Evolutionary conservation across 2,888 invertebrate species (phyloP).

Genomic region (Nemurella pictetii): DNA sequence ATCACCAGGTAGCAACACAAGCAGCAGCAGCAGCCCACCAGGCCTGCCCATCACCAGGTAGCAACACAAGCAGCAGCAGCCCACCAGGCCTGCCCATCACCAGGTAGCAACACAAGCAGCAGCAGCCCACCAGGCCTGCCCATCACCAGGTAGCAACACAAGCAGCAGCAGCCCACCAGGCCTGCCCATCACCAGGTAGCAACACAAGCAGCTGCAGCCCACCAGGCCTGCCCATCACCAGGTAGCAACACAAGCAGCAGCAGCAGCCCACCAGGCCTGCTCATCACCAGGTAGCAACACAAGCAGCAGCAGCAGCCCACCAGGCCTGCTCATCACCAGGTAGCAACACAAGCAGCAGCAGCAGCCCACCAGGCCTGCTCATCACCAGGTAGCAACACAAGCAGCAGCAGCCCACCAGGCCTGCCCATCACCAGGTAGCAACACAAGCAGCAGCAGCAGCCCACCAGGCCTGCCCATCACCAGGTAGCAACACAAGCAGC

Average conservation of each 20-base stretch:
- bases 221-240: constrained; percentile 57
- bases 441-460: background rate
- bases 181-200: too few species aligned
- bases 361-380: too few species aligned
- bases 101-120: too few species aligned
- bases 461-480: too few species aligned
- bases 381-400: too few species aligned
- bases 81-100: too few species aligned
- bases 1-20: too few species aligned
- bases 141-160: constrained; percentile 54
- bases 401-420: constrained; percentile 46
- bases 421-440: constrained; percentile 58
- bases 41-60: constrained; percentile 60
- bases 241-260: constrained; percentile 48
- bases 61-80: background rate
- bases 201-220: too few species aligned
- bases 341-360: constrained; percentile 43
- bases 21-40: background rate
- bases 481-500: too few species aligned
- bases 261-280: too few species aligned
- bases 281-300: too few species aligned
- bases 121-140: constrained; percentile 51
- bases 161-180: too few species aligned
- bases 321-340: constrained; percentile 59
- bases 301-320: background rate